Percentiles rank a stretch among this genome's conserved stretches.
phyloP scores from a whole-genome alignment of 2,888 invertebrate genomes.

The Camptogramma bilineatum region DNA sequence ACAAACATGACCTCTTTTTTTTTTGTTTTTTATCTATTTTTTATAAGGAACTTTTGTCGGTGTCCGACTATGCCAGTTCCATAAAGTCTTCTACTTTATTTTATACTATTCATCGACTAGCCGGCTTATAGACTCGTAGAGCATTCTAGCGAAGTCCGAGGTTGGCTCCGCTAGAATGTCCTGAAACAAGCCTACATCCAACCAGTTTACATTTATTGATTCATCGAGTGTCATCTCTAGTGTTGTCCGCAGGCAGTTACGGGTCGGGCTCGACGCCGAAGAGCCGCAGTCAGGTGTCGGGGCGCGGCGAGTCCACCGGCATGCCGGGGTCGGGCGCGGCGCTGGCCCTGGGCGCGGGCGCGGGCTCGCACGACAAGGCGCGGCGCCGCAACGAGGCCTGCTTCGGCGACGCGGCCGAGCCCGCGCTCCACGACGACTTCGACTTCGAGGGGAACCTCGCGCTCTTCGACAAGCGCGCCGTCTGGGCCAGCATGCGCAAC shows the following conservation, averaged over 20 bases:
- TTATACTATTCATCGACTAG: too few species aligned
- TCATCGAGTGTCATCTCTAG: too few species aligned
- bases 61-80: too few species aligned
- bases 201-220: too few species aligned
- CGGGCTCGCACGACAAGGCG: conserved; percentile 71
- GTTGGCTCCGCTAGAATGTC: too few species aligned
- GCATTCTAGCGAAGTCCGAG: too few species aligned
- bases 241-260: conserved; percentile 55
- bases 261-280: conserved; percentile 76
- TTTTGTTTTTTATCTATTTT: too few species aligned
- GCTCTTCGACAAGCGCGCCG: conserved; percentile 91
- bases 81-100: too few species aligned
- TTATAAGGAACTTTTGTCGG: too few species aligned
- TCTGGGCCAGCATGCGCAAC: conserved; percentile 70
- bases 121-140: too few species aligned
- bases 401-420: conserved; percentile 90
- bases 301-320: conserved; percentile 25
- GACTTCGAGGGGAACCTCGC: conserved; percentile 98
- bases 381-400: conserved; percentile 90
- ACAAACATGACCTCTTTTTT: too few species aligned
- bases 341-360: conserved; percentile 47
- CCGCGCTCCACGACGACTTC: conserved; percentile 90
- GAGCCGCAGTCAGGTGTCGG: conserved; percentile 62
- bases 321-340: conserved; percentile 56
- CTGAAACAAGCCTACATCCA: too few species aligned